Conservation (phyloP, 2,113 vertebrate species). For the Anguilla rostrata region DNA sequence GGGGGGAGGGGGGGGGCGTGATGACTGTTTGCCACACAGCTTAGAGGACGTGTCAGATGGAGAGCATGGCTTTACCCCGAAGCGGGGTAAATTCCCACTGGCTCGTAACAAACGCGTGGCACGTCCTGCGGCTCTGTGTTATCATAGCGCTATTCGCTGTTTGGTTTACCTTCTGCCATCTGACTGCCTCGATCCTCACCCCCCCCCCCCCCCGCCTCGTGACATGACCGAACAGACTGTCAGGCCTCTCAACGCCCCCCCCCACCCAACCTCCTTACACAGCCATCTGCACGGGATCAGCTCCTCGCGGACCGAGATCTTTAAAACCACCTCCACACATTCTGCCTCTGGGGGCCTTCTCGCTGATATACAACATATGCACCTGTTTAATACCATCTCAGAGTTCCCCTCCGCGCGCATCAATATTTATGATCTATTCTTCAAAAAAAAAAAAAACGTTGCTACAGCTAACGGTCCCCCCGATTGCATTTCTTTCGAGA, state of each 20-base stretch:
- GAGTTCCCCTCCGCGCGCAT: neutral
- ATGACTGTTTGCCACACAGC: neutral
- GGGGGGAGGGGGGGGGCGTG: too few relatives aligned
- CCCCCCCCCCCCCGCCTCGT: too few relatives aligned
- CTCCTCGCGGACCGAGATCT: neutral
- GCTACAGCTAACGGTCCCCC: neutral
- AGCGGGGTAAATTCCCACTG: neutral
- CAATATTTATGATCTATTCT: neutral
- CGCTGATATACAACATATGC: neutral
- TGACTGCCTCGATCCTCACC: too few relatives aligned
- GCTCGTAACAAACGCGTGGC: neutral
- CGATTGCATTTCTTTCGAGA: neutral
- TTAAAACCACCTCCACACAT: neutral
- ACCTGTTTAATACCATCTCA: neutral
- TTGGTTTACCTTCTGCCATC: neutral
- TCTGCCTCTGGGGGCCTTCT: neutral
- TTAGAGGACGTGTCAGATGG: neutral
- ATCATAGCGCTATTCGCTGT: neutral
- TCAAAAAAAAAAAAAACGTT: neutral
- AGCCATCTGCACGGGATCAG: neutral
- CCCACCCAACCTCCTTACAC: too few relatives aligned
- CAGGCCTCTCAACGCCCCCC: neutral
- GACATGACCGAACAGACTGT: too few relatives aligned
- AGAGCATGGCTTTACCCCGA: neutral
- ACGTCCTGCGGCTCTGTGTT: neutral